Conservation (phyloP, 2,888 invertebrate species). For the Cheilosia pagana region DNA sequence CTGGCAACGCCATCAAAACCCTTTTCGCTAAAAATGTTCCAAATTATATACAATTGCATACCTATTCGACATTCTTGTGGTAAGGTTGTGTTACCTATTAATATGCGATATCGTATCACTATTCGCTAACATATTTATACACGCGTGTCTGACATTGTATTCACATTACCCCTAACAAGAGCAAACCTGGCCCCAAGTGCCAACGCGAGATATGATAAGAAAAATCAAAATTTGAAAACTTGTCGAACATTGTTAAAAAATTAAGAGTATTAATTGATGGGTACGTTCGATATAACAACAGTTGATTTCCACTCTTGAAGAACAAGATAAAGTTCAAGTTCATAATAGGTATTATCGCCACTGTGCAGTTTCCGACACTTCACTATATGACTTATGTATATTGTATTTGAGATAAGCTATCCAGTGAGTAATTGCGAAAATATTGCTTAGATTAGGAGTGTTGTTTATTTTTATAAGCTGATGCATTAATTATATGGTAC, state of each 20-base stretch:
- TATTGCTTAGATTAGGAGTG: no score
- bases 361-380: neutral
- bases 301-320: slow-evolving; percentile 22
- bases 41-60: neutral
- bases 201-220: slow-evolving; percentile 31
- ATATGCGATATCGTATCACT: slow-evolving; percentile 34
- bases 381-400: neutral
- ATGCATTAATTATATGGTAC: no score
- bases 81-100: slow-evolving; percentile 5
- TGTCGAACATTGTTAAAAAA: slow-evolving; percentile 33
- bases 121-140: slow-evolving; percentile 24
- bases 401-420: no score
- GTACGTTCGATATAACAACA: slow-evolving; percentile 9
- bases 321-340: slow-evolving; percentile 23
- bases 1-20: no score
- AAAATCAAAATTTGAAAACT: slow-evolving; percentile 36
- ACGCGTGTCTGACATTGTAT: slow-evolving; percentile 52
- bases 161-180: slow-evolving; percentile 58
- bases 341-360: neutral
- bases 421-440: no score
- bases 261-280: slow-evolving; percentile 29
- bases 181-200: slow-evolving; percentile 7
- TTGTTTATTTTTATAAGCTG: no score
- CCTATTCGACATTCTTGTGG: slow-evolving; percentile 1
- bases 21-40: neutral